These are phyloP conservation scores for Cassiopea xamachana DNA, from an alignment of 30 jellyfish, hydroid and myxozoan species.

Conservation along the genomic window DNA sequence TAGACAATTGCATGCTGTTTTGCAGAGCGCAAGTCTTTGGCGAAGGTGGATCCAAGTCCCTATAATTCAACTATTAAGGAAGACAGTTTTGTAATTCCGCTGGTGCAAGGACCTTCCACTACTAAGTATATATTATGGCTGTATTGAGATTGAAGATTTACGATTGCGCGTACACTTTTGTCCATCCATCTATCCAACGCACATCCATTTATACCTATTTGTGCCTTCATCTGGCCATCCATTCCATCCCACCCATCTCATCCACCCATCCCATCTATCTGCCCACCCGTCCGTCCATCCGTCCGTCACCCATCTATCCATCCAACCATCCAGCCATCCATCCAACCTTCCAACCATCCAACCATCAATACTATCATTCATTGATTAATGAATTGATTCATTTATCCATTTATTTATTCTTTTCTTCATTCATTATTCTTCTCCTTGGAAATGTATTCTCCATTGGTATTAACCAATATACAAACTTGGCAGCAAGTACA, in stretches of 20 bases:
- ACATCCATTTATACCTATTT: too few relatives aligned
- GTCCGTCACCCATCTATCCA: background rate
- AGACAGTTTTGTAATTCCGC: constrained; percentile 26
- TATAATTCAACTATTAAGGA: background rate
- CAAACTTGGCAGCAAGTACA: too few relatives aligned
- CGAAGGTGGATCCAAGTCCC: constrained; percentile 23
- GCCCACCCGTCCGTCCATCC: background rate
- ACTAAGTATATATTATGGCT: constrained; percentile 42
- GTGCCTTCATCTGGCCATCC: background rate
- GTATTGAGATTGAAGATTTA: background rate
- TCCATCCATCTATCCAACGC: background rate
- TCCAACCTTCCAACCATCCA: background rate
- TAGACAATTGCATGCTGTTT: background rate
- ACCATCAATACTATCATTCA: background rate
- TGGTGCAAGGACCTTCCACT: constrained; percentile 68
- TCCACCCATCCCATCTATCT: too few relatives aligned
- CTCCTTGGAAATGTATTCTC: background rate
- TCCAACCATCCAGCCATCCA: background rate
- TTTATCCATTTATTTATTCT: background rate
- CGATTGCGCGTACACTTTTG: too few relatives aligned
- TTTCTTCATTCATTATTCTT: background rate
- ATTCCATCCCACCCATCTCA: background rate
- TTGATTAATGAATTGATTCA: background rate
- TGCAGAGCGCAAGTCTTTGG: constrained; percentile 65
- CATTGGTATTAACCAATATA: too few relatives aligned